Percentiles rank a stretch among this genome's conserved stretches.
Evolutionary conservation across 1,140 invertebrate species (phyloP).

Genomic region (Cardiocondyla obscurior): DNA sequence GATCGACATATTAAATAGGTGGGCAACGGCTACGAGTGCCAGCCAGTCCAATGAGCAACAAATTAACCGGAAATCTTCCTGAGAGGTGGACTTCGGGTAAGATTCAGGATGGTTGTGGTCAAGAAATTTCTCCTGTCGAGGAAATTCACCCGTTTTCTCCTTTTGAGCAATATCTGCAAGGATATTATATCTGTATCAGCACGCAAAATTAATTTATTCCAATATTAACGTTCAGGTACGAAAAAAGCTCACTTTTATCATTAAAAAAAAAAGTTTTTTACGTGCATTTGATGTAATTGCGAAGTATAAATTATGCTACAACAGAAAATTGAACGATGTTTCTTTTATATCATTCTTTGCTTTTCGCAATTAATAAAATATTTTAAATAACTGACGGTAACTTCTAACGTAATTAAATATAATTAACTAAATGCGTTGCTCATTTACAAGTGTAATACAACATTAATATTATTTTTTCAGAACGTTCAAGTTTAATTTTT

Average conservation of each 20-base stretch:
- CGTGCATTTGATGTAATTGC: background rate
- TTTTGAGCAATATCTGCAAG: background rate
- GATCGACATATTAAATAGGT: conserved; percentile 43
- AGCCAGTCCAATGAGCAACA: conserved; percentile 3
- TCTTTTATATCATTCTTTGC: background rate
- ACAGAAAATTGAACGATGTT: background rate
- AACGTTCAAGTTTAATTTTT: too few species aligned
- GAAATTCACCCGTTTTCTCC: conserved; percentile 7
- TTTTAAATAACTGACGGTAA: background rate
- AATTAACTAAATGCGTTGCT: background rate
- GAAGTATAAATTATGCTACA: background rate
- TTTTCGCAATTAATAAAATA: background rate
- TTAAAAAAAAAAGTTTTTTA: background rate
- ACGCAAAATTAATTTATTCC: background rate
- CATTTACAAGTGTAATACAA: too few species aligned
- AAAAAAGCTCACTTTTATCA: background rate
- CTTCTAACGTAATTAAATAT: background rate
- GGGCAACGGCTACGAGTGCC: conserved; percentile 8
- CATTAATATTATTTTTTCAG: too few species aligned
- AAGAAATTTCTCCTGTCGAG: conserved; percentile 10
- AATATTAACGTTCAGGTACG: background rate
- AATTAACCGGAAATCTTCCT: conserved; percentile 41
- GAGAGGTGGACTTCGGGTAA: background rate
- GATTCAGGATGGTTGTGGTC: background rate
- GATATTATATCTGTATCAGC: too few species aligned